phyloP scores from a whole-genome alignment of 2,797 vertebrate species.

The Phalloptychus januarius region DNA sequence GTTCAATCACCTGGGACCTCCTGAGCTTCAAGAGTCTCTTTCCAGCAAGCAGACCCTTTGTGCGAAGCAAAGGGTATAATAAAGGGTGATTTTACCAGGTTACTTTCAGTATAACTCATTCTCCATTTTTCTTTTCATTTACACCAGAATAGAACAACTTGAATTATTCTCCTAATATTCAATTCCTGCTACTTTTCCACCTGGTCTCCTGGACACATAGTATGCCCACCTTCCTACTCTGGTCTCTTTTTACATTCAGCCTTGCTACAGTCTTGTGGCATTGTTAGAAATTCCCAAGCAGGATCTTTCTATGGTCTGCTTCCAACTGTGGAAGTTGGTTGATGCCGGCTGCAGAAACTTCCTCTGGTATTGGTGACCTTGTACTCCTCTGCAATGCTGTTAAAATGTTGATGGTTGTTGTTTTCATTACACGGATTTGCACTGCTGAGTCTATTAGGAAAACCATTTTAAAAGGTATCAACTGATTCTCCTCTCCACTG shows the following conservation, averaged over 20 bases:
- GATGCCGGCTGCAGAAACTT: too few relatives aligned
- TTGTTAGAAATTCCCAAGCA: not conserved
- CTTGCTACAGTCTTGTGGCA: not conserved
- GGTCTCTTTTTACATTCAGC: not conserved
- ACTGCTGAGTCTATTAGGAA: not conserved
- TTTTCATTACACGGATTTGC: not conserved
- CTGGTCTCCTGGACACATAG: not conserved
- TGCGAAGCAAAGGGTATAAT: too few relatives aligned
- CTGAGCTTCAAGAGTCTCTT: too few relatives aligned
- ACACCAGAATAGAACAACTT: not conserved
- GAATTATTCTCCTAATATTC: not conserved
- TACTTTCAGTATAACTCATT: not conserved
- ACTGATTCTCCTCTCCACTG: not conserved
- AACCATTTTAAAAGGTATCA: not conserved
- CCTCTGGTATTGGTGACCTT: too few relatives aligned
- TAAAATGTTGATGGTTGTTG: too few relatives aligned
- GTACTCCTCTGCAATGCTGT: too few relatives aligned
- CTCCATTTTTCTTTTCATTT: not conserved
- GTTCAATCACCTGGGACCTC: too few relatives aligned
- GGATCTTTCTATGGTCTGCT: not conserved
- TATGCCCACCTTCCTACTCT: not conserved
- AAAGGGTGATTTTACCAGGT: too few relatives aligned
- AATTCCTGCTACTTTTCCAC: not conserved
- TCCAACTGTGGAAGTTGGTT: not conserved
- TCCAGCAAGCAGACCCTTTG: too few relatives aligned